Conservation (phyloP, 1,140 invertebrate species). For the Megathymus violae region DNA sequence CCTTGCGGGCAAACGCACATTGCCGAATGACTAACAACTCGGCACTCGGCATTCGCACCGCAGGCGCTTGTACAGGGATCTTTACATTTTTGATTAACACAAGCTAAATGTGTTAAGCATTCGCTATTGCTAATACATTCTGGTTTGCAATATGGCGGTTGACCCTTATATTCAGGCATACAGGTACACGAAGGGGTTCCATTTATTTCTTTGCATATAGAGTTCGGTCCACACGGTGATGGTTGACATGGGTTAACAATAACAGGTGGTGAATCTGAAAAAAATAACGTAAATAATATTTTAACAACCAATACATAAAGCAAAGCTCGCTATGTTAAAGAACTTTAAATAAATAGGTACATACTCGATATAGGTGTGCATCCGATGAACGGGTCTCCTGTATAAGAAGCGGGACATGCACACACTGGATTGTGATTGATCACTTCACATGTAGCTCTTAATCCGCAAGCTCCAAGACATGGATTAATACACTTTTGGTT, state of each 20-base stretch:
- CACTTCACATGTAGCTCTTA: constrained; percentile 85
- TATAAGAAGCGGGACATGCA: constrained; percentile 84
- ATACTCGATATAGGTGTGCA: constrained; percentile 86
- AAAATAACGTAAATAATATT: too few species aligned
- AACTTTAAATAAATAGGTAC: constrained; percentile 88
- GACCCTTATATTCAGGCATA: constrained; percentile 88
- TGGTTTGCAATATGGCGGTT: constrained; percentile 90
- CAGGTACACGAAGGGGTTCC: constrained; percentile 87
- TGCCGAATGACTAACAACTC: constrained; percentile 86
- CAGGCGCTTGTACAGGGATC: constrained; percentile 89
- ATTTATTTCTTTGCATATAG: constrained; percentile 87
- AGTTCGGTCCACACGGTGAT: constrained; percentile 88
- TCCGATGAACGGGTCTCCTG: constrained; percentile 87
- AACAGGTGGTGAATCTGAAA: constrained; percentile 64
- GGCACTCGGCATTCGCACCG: constrained; percentile 85
- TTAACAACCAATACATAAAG: too few species aligned
- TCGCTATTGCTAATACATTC: constrained; percentile 89
- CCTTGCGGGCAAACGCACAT: constrained; percentile 85
- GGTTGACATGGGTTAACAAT: constrained; percentile 87
- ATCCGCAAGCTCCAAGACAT: constrained; percentile 86
- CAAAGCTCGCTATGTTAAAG: too few species aligned
- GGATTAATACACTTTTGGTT: constrained; percentile 87
- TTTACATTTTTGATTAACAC: constrained; percentile 88
- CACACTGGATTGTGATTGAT: constrained; percentile 88
- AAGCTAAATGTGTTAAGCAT: constrained; percentile 86